Conservation (phyloP, 92 coral and sea anemone species). For the Pocillopora grandis region DNA sequence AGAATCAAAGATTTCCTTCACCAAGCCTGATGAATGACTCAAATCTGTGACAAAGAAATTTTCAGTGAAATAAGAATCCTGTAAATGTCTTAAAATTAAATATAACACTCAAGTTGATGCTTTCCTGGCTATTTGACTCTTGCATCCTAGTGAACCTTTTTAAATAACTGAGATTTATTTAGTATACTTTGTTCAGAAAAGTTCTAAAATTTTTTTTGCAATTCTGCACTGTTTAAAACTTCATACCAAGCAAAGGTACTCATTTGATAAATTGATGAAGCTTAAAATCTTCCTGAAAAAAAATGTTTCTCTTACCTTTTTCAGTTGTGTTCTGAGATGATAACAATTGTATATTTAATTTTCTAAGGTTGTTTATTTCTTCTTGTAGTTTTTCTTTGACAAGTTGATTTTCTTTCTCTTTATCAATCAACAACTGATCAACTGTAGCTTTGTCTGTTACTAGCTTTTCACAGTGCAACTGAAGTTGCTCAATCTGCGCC, state of each 20-base stretch:
- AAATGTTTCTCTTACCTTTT: constrained; percentile 4
- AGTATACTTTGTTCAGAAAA: too few relatives aligned
- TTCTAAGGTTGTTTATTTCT: constrained; percentile 71
- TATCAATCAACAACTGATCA: constrained; percentile 76
- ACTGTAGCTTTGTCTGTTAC: constrained; percentile 65
- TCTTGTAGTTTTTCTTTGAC: constrained; percentile 57
- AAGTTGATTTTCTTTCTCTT: constrained; percentile 73
- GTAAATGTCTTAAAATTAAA: not conserved
- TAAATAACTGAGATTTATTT: too few relatives aligned
- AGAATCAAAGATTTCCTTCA: constrained; percentile 80
- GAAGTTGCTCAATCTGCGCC: constrained; percentile 88
- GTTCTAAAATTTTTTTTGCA: too few relatives aligned
- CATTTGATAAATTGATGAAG: too few relatives aligned
- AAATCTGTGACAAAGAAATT: constrained; percentile 13
- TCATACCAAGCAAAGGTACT: too few relatives aligned
- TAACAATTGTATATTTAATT: constrained; percentile 75
- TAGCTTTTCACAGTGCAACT: constrained; percentile 85
- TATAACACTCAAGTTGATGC: too few relatives aligned
- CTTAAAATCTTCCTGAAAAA: too few relatives aligned
- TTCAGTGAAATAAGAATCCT: not conserved
- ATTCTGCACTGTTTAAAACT: too few relatives aligned
- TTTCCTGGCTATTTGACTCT: too few relatives aligned
- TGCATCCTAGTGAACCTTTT: too few relatives aligned
- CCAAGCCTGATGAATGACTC: constrained; percentile 41
- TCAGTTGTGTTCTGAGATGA: constrained; percentile 19